These are phyloP conservation scores for Pristiophorus japonicus DNA, from an alignment of 2,113 vertebrate species.

Conservation along the genomic window DNA sequence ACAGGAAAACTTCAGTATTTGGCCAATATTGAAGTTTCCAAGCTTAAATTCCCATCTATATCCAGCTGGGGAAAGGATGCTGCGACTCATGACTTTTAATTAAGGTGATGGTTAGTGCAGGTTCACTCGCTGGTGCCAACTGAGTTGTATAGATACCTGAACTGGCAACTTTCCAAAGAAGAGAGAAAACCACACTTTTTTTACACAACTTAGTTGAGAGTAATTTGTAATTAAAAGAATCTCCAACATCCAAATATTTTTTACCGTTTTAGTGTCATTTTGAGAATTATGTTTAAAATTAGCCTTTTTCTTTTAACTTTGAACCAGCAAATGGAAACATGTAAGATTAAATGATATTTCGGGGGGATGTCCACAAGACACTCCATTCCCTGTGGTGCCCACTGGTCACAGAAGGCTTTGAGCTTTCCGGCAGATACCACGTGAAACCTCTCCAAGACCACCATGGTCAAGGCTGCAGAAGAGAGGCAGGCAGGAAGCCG, in stretches of 20 bases:
- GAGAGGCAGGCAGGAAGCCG: not conserved
- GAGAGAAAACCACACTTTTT: not conserved
- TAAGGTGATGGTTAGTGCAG: too few species aligned
- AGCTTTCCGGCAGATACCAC: not conserved
- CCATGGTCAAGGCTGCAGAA: not conserved
- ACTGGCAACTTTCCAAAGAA: not conserved
- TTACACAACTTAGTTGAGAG: not conserved
- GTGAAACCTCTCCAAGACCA: not conserved
- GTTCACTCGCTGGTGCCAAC: not conserved
- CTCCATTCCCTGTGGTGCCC: not conserved
- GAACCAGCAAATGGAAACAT: not conserved
- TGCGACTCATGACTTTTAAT: too few species aligned
- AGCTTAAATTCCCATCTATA: not conserved
- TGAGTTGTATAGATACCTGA: not conserved
- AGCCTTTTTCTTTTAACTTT: not conserved
- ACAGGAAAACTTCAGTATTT: not conserved
- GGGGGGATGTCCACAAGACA: not conserved
- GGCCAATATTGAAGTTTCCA: not conserved
- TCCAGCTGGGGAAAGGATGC: not conserved
- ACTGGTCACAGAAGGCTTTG: not conserved
- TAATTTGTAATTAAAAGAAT: not conserved
- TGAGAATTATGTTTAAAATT: not conserved
- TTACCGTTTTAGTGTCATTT: not conserved
- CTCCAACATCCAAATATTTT: not conserved
- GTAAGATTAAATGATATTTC: not conserved